Base-by-base conservation (phyloP, 2,888 invertebrate species). In the Nowickia ferox region DNA sequence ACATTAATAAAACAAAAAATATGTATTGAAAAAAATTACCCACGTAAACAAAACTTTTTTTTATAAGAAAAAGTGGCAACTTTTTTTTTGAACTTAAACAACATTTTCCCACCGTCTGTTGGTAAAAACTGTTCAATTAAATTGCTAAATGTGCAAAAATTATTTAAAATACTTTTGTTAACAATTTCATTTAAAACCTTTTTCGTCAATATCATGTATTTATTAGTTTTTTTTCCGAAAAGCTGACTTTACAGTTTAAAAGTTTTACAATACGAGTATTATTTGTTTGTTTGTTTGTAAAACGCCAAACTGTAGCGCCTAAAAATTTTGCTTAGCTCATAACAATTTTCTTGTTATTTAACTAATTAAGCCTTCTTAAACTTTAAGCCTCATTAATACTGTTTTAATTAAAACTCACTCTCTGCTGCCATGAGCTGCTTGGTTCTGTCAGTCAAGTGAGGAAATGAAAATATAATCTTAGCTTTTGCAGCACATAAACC, bases 341-440 rank as follows among this genome's bases (percentile, higher is more conserved):
- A 8, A 22, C 19, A 63, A 63, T 61, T 71, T 30, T 76, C 44
- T 65, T 44, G 55, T 65, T 65, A 76, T 55, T 53, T 40, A 79
- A 66, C 72, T 83, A 76, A 83, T 86, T 86, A 76, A 79, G 48
- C 53, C 66, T 83, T 76, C 30, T 74, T 76, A 40, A 57, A 46
- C 46, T 83, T 79, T 72, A 86, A 71, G 86, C 75, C 79, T 75
- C 86, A 86, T 86, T 86, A 86, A 86, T 79, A 66, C 79, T 59
- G 59, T 71, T 86, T 86, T 86, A 79, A 86, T 86, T 83, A 79
- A 83, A 81, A 68, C 69, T 79, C 79, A 68, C 69, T 79, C 79
- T 65, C 48, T 10, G 48, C 9, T 48, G 48, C 9, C 57, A 51
- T 38, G 53, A 74, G 61, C 63, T 65, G 76, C 17, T 59, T 69